These are phyloP conservation scores for Elaphurus davidianus DNA, from an alignment of 2,113 vertebrate species.

Conservation along the genomic window DNA sequence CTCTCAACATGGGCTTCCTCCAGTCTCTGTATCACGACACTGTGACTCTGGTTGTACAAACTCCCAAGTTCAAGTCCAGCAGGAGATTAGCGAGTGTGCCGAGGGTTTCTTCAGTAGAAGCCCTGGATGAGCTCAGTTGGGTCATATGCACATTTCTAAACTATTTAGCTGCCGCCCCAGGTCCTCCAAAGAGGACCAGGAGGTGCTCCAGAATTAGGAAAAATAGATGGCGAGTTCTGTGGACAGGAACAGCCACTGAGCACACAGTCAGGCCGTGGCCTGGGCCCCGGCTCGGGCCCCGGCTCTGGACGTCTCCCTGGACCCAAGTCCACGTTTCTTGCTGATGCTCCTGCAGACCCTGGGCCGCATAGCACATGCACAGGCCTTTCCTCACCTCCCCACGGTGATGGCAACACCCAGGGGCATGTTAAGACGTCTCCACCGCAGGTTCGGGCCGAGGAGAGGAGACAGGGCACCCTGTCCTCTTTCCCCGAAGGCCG, in stretches of 20 bases:
- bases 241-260: neutral
- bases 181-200: neutral
- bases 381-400: neutral
- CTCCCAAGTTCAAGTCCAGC: neutral
- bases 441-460: neutral
- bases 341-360: neutral
- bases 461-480: neutral
- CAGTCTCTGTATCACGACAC: rapidly evolving
- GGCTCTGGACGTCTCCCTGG: neutral
- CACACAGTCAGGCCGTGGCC: neutral
- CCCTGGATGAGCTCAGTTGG: neutral
- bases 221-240: too few species aligned
- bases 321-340: rapidly evolving
- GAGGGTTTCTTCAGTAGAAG: neutral
- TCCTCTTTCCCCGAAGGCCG: neutral
- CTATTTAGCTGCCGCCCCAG: neutral
- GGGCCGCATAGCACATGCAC: neutral
- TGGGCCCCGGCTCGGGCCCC: neutral
- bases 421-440: rapidly evolving
- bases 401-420: rapidly evolving
- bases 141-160: neutral
- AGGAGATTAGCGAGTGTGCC: rapidly evolving
- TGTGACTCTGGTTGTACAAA: neutral
- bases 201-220: neutral
- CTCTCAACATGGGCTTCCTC: too few species aligned